Evolutionary conservation across 2,797 vertebrate genomes (phyloP).

Genomic region (Chrysocyon brachyurus): DNA sequence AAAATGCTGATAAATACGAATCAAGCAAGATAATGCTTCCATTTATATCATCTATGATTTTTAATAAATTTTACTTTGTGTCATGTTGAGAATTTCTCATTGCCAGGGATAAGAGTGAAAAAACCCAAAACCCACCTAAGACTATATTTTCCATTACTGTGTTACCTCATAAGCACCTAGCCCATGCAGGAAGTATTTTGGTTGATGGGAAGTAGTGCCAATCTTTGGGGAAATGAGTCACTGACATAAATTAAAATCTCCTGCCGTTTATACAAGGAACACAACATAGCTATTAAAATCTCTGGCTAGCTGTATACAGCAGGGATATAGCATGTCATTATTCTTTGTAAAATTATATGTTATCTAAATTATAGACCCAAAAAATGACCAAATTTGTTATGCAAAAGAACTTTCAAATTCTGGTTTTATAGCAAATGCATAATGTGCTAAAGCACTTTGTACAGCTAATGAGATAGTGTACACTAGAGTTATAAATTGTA

Average conservation of each 20-base stretch:
- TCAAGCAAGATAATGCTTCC: neutral
- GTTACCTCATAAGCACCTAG: neutral
- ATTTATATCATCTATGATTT: neutral
- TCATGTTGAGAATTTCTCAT: neutral
- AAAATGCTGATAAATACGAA: conserved; percentile 7
- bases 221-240: neutral
- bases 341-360: conserved; percentile 22
- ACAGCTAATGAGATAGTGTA: neutral
- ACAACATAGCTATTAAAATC: neutral
- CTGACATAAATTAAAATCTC: neutral
- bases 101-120: neutral
- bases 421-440: neutral
- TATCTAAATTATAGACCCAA: neutral
- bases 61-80: conserved; percentile 13
- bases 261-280: neutral
- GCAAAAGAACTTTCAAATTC: neutral
- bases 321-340: neutral
- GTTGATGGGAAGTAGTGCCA: neutral
- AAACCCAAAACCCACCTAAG: neutral
- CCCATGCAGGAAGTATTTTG: neutral
- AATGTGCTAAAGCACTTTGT: neutral
- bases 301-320: neutral
- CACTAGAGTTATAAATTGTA: neutral
- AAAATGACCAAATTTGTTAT: neutral
- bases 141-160: neutral